A percentile compares a stretch with the other conserved stretches of the same genome.
Evolutionary conservation across 2,113 vertebrate genomes (phyloP).

Genomic region (Macrotis lagotis): DNA sequence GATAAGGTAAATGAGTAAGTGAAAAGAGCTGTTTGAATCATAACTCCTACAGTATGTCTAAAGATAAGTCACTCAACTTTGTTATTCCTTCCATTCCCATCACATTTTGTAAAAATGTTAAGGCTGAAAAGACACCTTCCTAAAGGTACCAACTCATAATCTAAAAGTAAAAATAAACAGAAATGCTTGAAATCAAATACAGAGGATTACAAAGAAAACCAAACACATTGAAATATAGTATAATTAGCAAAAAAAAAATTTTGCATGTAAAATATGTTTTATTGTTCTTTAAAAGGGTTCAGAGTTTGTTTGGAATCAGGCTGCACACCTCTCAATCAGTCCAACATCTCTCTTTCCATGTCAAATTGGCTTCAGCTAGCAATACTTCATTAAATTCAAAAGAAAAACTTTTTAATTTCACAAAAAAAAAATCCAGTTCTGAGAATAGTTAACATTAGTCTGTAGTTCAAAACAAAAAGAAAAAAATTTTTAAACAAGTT

Average conservation of each 20-base stretch:
- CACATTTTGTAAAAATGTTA: slow-evolving; percentile 1
- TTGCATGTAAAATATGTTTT: slow-evolving; percentile 70
- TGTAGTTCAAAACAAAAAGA: slow-evolving; percentile 64
- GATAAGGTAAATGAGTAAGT: neutral
- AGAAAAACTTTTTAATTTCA: slow-evolving; percentile 52
- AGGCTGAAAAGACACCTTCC: neutral
- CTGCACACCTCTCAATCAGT: slow-evolving; percentile 68
- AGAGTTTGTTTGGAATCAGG: slow-evolving; percentile 74
- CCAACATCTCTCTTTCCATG: slow-evolving; percentile 52
- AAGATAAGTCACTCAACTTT: neutral
- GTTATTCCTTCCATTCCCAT: neutral
- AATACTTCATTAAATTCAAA: slow-evolving; percentile 60
- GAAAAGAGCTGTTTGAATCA: neutral
- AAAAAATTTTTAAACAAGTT: neutral
- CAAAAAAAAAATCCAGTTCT: slow-evolving; percentile 73
- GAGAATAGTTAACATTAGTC: slow-evolving; percentile 70
- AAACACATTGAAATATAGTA: neutral
- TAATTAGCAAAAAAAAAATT: neutral
- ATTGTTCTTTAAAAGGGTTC: slow-evolving; percentile 74
- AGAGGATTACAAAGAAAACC: neutral
- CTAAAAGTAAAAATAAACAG: neutral
- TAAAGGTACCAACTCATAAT: neutral
- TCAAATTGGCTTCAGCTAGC: slow-evolving; percentile 61
- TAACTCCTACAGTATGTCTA: neutral
- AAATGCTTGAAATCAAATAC: neutral